These are phyloP conservation scores for Sapajus apella DNA, from an alignment of 2,113 vertebrate genomes.

Conservation along the genomic window DNA sequence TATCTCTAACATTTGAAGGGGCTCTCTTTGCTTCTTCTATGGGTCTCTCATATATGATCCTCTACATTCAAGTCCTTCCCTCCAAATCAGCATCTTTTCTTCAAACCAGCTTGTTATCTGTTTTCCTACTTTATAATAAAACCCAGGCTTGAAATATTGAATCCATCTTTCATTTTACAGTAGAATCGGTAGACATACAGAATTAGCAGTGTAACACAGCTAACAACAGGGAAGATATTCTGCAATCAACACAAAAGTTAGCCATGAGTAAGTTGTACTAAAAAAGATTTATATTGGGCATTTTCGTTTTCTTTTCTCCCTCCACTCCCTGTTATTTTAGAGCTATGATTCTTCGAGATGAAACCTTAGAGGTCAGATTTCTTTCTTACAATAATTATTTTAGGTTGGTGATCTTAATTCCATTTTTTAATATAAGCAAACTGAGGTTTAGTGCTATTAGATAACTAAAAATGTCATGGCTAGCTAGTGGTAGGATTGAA, in stretches of 20 bases:
- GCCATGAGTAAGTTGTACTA: background rate
- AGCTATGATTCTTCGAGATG: background rate
- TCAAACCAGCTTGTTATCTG: background rate
- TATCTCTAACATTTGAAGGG: background rate
- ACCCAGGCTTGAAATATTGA: background rate
- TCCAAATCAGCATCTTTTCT: background rate
- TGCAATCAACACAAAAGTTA: background rate
- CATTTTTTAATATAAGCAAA: background rate
- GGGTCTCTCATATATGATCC: background rate
- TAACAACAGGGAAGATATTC: background rate
- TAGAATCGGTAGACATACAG: background rate
- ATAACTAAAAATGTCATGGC: background rate
- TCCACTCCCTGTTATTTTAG: background rate
- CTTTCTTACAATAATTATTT: background rate
- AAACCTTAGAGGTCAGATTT: background rate
- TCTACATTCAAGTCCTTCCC: background rate
- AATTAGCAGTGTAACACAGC: background rate
- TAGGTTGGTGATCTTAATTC: background rate
- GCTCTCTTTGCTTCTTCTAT: background rate
- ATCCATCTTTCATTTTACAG: background rate
- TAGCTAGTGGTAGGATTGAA: background rate
- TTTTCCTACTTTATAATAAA: background rate
- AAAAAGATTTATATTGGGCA: background rate
- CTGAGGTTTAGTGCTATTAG: background rate
- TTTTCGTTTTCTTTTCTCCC: background rate